These are phyloP conservation scores for Araneus ventricosus DNA, from an alignment of 1,140 invertebrate genomes.

Conservation along the genomic window DNA sequence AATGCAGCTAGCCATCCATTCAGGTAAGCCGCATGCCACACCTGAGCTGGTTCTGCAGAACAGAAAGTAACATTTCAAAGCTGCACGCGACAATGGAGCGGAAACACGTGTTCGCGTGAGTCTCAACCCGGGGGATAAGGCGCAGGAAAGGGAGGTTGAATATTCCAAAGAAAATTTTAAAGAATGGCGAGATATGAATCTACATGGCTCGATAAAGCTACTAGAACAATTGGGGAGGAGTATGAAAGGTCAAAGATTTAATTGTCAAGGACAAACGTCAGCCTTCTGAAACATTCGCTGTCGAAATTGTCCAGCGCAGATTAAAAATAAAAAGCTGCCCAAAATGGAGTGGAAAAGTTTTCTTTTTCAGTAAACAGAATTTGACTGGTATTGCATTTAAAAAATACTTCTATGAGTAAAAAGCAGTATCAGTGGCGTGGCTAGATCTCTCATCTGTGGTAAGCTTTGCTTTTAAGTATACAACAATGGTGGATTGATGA, in stretches of 20 bases:
- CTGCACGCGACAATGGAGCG: slow-evolving; percentile 62
- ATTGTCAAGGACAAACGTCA: not conserved
- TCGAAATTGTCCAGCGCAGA: too few species aligned
- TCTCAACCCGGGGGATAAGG: not conserved
- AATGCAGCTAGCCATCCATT: not conserved
- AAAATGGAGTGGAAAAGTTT: too few species aligned
- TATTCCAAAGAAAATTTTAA: slow-evolving; percentile 2
- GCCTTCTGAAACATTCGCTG: not conserved
- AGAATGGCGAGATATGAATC: not conserved
- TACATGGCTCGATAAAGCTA: not conserved
- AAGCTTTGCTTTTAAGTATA: too few species aligned
- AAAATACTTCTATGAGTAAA: too few species aligned
- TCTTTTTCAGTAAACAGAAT: too few species aligned
- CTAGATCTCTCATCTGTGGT: too few species aligned
- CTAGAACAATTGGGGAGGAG: not conserved
- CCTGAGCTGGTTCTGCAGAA: not conserved
- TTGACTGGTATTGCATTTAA: too few species aligned
- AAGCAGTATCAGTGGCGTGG: too few species aligned
- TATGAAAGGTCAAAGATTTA: slow-evolving; percentile 23
- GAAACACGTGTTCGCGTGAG: slow-evolving; percentile 39
- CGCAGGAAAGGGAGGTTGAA: not conserved
- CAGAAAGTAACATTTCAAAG: not conserved
- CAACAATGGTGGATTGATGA: too few species aligned
- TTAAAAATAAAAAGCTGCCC: too few species aligned
- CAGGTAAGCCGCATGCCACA: not conserved